A percentile compares a stretch with the other conserved stretches of the same genome.
Evolutionary conservation across 2,797 vertebrate genomes (phyloP).

Genomic region (Falco naumanni): DNA sequence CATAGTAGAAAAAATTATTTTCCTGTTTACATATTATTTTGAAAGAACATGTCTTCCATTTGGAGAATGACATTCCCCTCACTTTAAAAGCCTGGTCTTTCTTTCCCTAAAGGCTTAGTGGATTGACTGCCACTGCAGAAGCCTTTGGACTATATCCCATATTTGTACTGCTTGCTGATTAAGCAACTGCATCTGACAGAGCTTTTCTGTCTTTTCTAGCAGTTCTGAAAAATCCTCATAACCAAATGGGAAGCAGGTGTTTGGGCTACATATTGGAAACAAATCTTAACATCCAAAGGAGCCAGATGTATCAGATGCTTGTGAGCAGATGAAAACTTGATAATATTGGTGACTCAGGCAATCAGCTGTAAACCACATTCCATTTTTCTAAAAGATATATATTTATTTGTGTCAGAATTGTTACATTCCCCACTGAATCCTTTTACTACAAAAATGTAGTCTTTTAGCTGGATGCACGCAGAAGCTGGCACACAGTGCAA

Average conservation of each 20-base stretch:
- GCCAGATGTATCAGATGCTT: neutral
- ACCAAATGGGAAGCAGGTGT: neutral
- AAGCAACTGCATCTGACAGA: neutral
- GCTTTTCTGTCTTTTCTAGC: neutral
- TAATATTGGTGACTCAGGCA: neutral
- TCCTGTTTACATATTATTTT: neutral
- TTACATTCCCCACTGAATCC: neutral
- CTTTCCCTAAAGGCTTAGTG: neutral
- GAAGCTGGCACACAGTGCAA: neutral
- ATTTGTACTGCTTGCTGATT: slow-evolving; percentile 18
- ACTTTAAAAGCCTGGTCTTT: neutral
- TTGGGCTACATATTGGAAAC: neutral
- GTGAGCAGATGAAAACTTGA: neutral
- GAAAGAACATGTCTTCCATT: neutral
- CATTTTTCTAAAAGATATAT: neutral
- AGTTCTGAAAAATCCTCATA: neutral
- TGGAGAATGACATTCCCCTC: neutral
- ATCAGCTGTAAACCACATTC: neutral
- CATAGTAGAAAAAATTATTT: neutral
- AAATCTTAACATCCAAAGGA: neutral
- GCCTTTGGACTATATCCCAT: neutral
- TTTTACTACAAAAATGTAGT: neutral
- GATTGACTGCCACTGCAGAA: neutral
- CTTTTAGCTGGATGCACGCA: neutral
- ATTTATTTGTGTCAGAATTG: neutral